Evolutionary conservation across 2,113 vertebrate species (phyloP), one percentile per base, ranked within the genome.

Genomic region (Paedocypris sp.): DNA sequence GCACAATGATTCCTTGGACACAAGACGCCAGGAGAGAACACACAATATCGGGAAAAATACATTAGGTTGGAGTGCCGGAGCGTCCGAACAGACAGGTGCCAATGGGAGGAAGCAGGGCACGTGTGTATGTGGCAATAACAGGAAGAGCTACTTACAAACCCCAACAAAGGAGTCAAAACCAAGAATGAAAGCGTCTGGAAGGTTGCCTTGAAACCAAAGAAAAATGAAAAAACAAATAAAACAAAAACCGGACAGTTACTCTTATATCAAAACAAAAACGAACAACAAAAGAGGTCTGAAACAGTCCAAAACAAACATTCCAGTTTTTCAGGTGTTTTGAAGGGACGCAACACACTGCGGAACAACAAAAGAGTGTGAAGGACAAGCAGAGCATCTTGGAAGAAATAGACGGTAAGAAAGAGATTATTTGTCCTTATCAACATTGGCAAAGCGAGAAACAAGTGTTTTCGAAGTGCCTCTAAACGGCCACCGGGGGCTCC

Each of bases 91-190:
- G 12, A 56, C 52, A 56, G 36, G 23, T 41, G 52, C 13, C 23
- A 41, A 56, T 13, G 52, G 23, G 46, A 28, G 31, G 36, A 56
- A 19, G 13, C 19, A 16, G 41, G 41, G 52, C 52, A 56, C 23
- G 51, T 54, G 33, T 39, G 33, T 42, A 36, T 51, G 26, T 51
- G 25, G 36, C 12, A 28, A n/a, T 49, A 41, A 50, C 41, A 53
- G 39, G 43, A 29, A 66, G 38, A 45, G 68, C 82, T 96, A 94
- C 91, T 94, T 94, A 96, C 92, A 91, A 93, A 93, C 90, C 85
- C 90, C 91, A 88, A 94, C 90, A 89, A 92, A 87, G 86, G 88
- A 89, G 82, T 90, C 87, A 84, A 94, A 88, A 80, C 89, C 90
- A 88, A 89, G 90, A 88, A 87, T 87, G 83, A 89, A 84, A 84